phyloP scores from a whole-genome alignment of 2,113 vertebrate species.

The Paracanthobrama guichenoti region DNA sequence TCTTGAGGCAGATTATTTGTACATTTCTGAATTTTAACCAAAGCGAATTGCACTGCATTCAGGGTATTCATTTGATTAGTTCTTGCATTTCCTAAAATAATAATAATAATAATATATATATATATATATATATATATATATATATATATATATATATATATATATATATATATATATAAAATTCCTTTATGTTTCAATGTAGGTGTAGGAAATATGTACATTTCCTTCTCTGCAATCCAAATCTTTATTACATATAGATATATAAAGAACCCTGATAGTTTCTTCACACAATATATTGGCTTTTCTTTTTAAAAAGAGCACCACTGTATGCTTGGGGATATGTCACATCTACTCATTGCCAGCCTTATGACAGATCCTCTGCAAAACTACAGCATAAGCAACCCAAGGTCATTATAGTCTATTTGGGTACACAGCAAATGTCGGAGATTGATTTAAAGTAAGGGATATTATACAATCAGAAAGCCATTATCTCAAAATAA shows the following conservation, averaged over 20 bases:
- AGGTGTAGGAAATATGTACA: not conserved
- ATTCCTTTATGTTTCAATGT: not conserved
- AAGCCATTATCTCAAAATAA: not conserved
- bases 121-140: too few relatives aligned
- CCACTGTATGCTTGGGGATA: not conserved
- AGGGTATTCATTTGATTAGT: not conserved
- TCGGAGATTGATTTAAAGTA: not conserved
- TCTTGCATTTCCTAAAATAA: not conserved
- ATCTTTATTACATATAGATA: constrained; percentile 8
- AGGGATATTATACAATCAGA: constrained; percentile 3
- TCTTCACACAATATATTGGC: not conserved
- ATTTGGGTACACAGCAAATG: not conserved
- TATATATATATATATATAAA: not conserved
- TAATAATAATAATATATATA: too few relatives aligned
- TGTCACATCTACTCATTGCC: constrained; percentile 38
- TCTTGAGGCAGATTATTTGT: not conserved
- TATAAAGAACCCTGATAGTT: not conserved
- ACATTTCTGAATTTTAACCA: not conserved
- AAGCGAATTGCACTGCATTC: not conserved
- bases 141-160: too few relatives aligned
- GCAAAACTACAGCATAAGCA: constrained; percentile 32
- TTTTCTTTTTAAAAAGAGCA: constrained; percentile 27
- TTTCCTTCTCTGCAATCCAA: not conserved
- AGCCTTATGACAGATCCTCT: constrained; percentile 19
- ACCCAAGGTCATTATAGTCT: constrained; percentile 37